Evolutionary conservation across 2,888 invertebrate species (phyloP), one percentile per base, ranked within the genome.

Genomic region (Pandemis cinnamomeana): DNA sequence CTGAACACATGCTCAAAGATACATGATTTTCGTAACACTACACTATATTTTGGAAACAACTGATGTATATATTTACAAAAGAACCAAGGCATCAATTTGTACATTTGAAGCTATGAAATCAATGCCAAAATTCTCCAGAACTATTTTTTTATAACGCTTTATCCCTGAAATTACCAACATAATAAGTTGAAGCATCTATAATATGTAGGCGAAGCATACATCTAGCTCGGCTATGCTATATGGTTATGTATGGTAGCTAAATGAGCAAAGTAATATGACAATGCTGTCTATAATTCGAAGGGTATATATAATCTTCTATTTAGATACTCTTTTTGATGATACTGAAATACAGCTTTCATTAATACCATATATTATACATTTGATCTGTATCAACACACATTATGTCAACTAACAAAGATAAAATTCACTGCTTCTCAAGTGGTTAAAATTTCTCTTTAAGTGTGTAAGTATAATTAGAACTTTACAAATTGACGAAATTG

Each of bases 201-300:
- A 20, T 58, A 58, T 51, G 51, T 58, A 58, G 10, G 44, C 53
- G 60, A 73, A 69, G 64, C 66, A n/a, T 68, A 67, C 61, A 53
- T 20, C 48, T 69, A 60, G 20, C 42, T 64, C 48, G 61, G 62
- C 67, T 72, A 67, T 51, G 55, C 64, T 71, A 27, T 61, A 71
- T 55, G 64, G 51, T 60, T 69, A 53, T 69, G 48, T 44, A 70
- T 53, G 74, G 66, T 67, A 61, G 61, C 83, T 86, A 87, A 89
- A 90, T 89, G 90, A 90, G 89, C 90, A 87, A 71, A 81, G 87
- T 87, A 80, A 68, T 77, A 83, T 81, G 81, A 82, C 81, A 85
- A 84, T 81, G 85, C 86, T 82, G 84, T 83, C 84, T 86, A 86
- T 82, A 74, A 75, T 80, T 84, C 81, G 83, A 75, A 81, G 83